A percentile compares a stretch with the other conserved stretches of the same genome.
These are phyloP conservation scores for Solen grandis DNA, from an alignment of 1,140 invertebrate species.

Conservation along the genomic window DNA sequence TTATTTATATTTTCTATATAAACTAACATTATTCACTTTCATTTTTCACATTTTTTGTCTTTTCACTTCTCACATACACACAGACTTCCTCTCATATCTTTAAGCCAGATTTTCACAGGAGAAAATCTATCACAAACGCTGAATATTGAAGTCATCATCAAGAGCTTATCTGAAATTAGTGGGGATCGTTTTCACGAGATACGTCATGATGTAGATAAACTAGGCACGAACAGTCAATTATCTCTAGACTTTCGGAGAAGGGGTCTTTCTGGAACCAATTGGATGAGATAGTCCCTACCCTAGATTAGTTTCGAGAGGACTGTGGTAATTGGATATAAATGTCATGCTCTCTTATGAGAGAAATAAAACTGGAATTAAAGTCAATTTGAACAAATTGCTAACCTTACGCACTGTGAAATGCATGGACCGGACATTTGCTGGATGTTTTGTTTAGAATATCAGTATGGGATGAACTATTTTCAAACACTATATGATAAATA, in stretches of 20 bases:
- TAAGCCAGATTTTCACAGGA: too few relatives aligned
- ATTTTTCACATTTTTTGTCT: too few relatives aligned
- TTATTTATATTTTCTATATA: too few relatives aligned
- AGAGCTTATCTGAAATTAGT: neutral
- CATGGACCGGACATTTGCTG: too few relatives aligned
- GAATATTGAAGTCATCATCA: neutral
- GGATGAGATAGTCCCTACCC: neutral
- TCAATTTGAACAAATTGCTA: conserved; percentile 56
- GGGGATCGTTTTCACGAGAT: neutral
- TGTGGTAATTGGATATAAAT: conserved; percentile 58
- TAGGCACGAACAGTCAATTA: neutral
- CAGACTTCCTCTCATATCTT: too few relatives aligned
- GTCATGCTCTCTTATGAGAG: conserved; percentile 35
- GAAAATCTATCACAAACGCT: neutral
- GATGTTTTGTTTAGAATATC: too few relatives aligned
- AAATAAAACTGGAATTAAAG: conserved; percentile 55
- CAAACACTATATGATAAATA: too few relatives aligned
- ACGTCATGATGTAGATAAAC: neutral
- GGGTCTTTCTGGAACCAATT: neutral
- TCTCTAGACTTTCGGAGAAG: neutral
- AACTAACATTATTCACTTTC: too few relatives aligned
- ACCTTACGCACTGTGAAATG: too few relatives aligned
- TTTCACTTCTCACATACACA: too few relatives aligned
- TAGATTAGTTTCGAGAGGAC: neutral
- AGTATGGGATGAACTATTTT: too few relatives aligned